Percentiles rank a stretch among this genome's conserved stretches.
phyloP scores from a whole-genome alignment of 2,113 vertebrate genomes.

The Perca flavescens region DNA sequence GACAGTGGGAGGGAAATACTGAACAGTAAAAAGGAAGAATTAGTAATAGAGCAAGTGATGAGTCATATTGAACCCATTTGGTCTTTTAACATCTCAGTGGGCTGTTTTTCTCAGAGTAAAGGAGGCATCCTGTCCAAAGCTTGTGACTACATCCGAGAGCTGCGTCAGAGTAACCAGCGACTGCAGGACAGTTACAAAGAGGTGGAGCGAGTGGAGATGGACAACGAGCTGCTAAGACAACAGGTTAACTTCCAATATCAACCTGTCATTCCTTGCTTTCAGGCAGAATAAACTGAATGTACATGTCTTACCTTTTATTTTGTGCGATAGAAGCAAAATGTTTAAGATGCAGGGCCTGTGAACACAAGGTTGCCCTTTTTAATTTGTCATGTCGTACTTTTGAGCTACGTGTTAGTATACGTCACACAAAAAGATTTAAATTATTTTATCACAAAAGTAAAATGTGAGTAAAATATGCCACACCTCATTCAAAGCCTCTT shows the following conservation, averaged over 20 bases:
- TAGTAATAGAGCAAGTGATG: background rate
- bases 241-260: conserved; percentile 80
- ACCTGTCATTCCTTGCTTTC: too few relatives aligned
- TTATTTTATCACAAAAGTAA: background rate
- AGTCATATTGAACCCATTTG: background rate
- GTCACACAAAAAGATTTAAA: too few relatives aligned
- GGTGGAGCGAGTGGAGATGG: conserved; percentile 90
- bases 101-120: conserved; percentile 86
- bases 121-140: conserved; percentile 94
- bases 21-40: background rate
- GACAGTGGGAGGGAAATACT: background rate
- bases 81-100: rapidly evolving
- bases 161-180: conserved; percentile 93
- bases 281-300: background rate
- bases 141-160: conserved; percentile 93
- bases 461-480: background rate
- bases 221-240: conserved; percentile 92
- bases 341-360: background rate
- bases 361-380: background rate
- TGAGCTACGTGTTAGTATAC: too few relatives aligned
- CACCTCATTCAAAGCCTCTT: background rate
- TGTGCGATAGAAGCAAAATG: background rate
- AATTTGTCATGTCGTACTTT: background rate
- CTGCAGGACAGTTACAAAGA: conserved; percentile 93
- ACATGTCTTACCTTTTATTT: background rate